Percentiles rank a stretch among this genome's conserved stretches.
Conservation (phyloP, 2,797 vertebrate species). For the Alauda arvensis region DNA sequence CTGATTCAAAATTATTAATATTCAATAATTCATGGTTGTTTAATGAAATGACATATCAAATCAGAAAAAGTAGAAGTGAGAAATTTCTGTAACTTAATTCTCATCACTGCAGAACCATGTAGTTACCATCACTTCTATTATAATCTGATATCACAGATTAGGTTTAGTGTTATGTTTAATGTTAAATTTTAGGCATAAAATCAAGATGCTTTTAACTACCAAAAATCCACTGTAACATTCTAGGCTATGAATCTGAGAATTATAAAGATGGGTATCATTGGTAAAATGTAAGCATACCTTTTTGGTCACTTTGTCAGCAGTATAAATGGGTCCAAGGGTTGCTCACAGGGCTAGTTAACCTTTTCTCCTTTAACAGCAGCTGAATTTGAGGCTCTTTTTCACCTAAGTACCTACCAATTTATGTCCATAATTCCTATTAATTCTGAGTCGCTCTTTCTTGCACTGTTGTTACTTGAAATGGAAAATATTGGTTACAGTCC, state of each 20-base stretch:
- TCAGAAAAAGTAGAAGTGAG: slow-evolving; percentile 12
- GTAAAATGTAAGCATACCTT: not conserved
- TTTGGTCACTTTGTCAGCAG: slow-evolving; percentile 4
- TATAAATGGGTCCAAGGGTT: not conserved
- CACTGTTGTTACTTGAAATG: slow-evolving; percentile 44
- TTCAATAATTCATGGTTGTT: slow-evolving; percentile 63
- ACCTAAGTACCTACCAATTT: slow-evolving; percentile 9
- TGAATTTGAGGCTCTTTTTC: slow-evolving; percentile 23
- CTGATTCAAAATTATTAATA: slow-evolving; percentile 20
- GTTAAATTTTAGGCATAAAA: not conserved
- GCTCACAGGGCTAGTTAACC: slow-evolving; percentile 2
- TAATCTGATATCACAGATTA: not conserved
- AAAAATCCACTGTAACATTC: not conserved
- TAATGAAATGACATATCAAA: slow-evolving; percentile 61
- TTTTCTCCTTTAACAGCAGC: not conserved
- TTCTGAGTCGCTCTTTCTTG: slow-evolving; percentile 25
- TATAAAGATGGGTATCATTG: not conserved
- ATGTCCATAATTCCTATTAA: slow-evolving; percentile 31
- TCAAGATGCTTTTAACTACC: not conserved
- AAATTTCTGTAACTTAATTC: slow-evolving; percentile 25
- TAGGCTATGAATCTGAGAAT: not conserved
- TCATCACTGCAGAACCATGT: not conserved
- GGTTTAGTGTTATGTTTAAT: not conserved
- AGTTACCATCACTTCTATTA: not conserved
- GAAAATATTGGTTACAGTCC: slow-evolving; percentile 55